These are phyloP conservation scores for Phrynocephalus vlangalii DNA, from an alignment of 2,797 vertebrate genomes.

Conservation along the genomic window DNA sequence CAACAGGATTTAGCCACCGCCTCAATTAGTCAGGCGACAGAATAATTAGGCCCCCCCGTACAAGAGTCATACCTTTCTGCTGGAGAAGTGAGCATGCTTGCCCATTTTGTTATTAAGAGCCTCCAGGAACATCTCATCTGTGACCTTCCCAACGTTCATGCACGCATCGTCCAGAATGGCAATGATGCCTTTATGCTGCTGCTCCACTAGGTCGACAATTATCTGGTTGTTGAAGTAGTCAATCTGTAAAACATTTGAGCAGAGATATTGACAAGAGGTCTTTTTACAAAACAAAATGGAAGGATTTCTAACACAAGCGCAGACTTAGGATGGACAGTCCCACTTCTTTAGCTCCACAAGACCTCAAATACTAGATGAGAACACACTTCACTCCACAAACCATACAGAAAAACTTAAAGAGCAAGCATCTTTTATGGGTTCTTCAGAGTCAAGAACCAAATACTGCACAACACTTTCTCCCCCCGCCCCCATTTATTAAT, in stretches of 20 bases:
- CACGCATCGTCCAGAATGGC: slow-evolving; percentile 95
- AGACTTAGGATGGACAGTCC: neutral
- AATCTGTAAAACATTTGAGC: slow-evolving; percentile 79
- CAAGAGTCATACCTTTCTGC: slow-evolving; percentile 88
- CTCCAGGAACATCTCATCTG: slow-evolving; percentile 95
- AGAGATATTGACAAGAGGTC: neutral
- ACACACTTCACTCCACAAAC: neutral
- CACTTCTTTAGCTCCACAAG: neutral
- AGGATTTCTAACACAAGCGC: neutral
- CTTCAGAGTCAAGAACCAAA: neutral
- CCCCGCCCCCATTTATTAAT: neutral
- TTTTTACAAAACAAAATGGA: neutral
- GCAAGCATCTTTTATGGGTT: neutral
- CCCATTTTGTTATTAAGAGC: slow-evolving; percentile 93
- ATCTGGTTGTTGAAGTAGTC: slow-evolving; percentile 99
- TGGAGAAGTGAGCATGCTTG: slow-evolving; percentile 95
- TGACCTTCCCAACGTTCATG: slow-evolving; percentile 98
- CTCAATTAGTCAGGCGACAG: neutral
- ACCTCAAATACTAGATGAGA: neutral
- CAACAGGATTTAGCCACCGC: too few species aligned
- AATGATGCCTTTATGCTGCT: slow-evolving; percentile 97
- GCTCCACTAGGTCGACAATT: slow-evolving; percentile 97
- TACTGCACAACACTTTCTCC: neutral
- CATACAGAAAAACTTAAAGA: too few species aligned
- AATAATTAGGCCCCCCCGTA: neutral